phyloP scores from a whole-genome alignment of 2,113 vertebrate genomes.

The Typhlomys cinereus region DNA sequence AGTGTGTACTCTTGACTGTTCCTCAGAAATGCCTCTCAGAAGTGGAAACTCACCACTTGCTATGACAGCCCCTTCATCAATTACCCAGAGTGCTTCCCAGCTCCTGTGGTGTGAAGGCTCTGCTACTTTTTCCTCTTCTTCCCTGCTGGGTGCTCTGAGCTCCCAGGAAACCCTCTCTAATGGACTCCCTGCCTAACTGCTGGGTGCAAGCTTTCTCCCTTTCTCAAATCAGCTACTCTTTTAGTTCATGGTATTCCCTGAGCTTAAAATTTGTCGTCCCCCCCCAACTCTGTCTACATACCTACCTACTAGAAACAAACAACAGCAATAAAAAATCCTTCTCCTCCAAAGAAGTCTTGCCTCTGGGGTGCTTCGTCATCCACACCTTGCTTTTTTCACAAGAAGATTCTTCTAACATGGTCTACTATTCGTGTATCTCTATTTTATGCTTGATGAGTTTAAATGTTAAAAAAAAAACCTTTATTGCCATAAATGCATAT shows the following conservation, averaged over 20 bases:
- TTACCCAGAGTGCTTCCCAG: neutral
- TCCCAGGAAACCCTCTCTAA: neutral
- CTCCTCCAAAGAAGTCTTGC: neutral
- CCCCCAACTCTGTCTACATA: neutral
- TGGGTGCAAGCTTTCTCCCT: neutral
- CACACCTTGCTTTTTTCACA: neutral
- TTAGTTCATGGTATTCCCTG: too few relatives aligned
- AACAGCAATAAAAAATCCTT: neutral
- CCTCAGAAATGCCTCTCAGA: neutral
- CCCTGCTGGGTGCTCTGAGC: neutral
- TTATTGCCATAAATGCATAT: neutral
- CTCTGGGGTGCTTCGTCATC: neutral
- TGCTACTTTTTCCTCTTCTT: neutral
- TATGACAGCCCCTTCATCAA: neutral
- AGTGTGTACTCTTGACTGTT: neutral
- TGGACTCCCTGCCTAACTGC: neutral
- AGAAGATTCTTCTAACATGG: neutral
- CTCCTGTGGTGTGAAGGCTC: neutral
- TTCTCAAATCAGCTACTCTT: neutral
- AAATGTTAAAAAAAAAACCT: neutral
- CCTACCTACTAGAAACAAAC: too few relatives aligned
- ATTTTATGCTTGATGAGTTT: neutral
- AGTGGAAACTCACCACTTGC: neutral
- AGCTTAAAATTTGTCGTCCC: neutral
- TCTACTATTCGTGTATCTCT: neutral